Conservation (phyloP, 2,888 invertebrate species). For the Polia nebulosa region DNA sequence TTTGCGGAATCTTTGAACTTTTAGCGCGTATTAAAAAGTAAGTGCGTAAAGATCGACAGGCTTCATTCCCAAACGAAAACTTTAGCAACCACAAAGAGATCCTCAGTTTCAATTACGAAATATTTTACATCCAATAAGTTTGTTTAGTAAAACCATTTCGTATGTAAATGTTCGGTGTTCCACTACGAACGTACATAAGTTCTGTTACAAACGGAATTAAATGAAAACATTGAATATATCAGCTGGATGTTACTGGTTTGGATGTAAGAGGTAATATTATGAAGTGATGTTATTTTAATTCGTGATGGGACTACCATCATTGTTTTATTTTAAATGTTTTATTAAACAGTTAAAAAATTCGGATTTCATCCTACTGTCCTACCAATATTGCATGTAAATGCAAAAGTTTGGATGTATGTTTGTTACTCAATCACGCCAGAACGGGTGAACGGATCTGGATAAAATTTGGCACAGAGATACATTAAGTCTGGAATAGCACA, state of each 20-base stretch:
- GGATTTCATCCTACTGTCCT: too few species aligned
- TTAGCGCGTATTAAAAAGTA: background rate
- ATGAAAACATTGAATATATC: slow-evolving; percentile 45
- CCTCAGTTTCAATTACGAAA: slow-evolving; percentile 28
- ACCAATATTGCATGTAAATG: too few species aligned
- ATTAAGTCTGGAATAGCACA: too few species aligned
- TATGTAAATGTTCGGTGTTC: slow-evolving; percentile 49
- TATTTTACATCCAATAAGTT: slow-evolving; percentile 41
- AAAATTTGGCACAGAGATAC: too few species aligned
- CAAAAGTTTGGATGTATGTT: too few species aligned
- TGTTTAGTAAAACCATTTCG: slow-evolving; percentile 37
- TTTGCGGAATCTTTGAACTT: too few species aligned
- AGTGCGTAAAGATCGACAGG: background rate
- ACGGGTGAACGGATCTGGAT: too few species aligned
- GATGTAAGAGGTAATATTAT: background rate
- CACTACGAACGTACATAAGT: slow-evolving; percentile 29
- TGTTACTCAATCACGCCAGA: too few species aligned
- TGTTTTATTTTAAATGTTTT: background rate
- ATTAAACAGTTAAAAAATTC: too few species aligned
- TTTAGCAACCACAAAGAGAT: slow-evolving; percentile 1
- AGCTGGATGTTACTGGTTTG: slow-evolving; percentile 16
- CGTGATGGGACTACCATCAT: background rate
- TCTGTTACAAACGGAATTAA: slow-evolving; percentile 33
- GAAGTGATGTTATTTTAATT: slow-evolving; percentile 11
- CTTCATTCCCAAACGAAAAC: background rate